Conservation (phyloP, 2,888 invertebrate genomes). For the Odontocerum albicorne region DNA sequence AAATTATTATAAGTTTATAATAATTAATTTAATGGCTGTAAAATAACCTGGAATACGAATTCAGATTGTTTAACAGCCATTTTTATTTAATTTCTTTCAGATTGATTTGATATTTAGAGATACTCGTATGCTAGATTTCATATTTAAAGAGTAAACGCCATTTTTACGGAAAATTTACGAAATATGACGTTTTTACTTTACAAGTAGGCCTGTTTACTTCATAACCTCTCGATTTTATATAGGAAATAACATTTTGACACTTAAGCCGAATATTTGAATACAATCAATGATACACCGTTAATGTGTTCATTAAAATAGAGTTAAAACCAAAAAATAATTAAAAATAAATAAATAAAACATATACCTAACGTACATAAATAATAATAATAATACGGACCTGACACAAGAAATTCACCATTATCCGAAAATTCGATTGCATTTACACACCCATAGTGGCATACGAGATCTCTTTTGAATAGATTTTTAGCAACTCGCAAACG, state of each 20-base stretch:
- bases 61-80: neutral
- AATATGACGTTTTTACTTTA: too few species aligned
- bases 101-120: too few species aligned
- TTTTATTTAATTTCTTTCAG: neutral
- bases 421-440: slow-evolving; percentile 94
- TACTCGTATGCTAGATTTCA: too few species aligned
- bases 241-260: too few species aligned
- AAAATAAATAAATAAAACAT: neutral
- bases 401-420: slow-evolving; percentile 83
- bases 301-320: too few species aligned
- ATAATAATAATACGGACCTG: slow-evolving; percentile 63
- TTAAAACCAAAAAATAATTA: neutral
- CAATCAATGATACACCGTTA: too few species aligned
- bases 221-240: too few species aligned
- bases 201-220: too few species aligned
- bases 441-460: slow-evolving; percentile 93
- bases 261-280: too few species aligned
- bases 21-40: neutral
- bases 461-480: slow-evolving; percentile 80
- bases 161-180: too few species aligned
- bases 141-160: too few species aligned
- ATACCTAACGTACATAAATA: too few species aligned
- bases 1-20: neutral
- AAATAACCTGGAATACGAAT: neutral
- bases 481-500: slow-evolving; percentile 70